phyloP scores from a whole-genome alignment of 2,113 vertebrate genomes.

The Anoura caudifer region DNA sequence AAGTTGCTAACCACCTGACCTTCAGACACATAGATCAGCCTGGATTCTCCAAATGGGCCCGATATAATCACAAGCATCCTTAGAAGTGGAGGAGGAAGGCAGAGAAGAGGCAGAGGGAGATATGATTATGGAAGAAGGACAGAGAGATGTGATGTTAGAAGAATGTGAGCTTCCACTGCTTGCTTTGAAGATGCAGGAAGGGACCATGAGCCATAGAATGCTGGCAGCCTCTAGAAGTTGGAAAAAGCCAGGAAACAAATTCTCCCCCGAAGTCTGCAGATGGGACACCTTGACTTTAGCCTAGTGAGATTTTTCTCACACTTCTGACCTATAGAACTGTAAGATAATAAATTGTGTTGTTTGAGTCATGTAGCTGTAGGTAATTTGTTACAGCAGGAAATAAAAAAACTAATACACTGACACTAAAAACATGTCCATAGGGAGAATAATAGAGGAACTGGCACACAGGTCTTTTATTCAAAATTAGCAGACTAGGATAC shows the following conservation, averaged over 20 bases:
- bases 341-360: not conserved
- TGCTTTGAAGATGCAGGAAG: not conserved
- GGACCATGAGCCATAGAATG: not conserved
- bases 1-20: not conserved
- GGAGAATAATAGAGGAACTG: not conserved
- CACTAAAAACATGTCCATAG: not conserved
- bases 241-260: not conserved
- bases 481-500: not conserved
- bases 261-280: not conserved
- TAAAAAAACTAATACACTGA: not conserved
- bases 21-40: not conserved
- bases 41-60: not conserved
- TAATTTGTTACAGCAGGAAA: not conserved
- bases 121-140: not conserved
- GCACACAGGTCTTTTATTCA: not conserved
- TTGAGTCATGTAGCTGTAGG: not conserved
- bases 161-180: not conserved
- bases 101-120: not conserved
- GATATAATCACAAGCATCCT: not conserved
- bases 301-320: not conserved
- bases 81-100: not conserved
- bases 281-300: not conserved
- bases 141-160: not conserved
- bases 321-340: not conserved
- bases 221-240: not conserved